A percentile compares a stretch with the other conserved stretches of the same genome.
These are phyloP conservation scores for Gopherus flavomarginatus DNA, from an alignment of 2,113 vertebrate genomes.

Conservation along the genomic window DNA sequence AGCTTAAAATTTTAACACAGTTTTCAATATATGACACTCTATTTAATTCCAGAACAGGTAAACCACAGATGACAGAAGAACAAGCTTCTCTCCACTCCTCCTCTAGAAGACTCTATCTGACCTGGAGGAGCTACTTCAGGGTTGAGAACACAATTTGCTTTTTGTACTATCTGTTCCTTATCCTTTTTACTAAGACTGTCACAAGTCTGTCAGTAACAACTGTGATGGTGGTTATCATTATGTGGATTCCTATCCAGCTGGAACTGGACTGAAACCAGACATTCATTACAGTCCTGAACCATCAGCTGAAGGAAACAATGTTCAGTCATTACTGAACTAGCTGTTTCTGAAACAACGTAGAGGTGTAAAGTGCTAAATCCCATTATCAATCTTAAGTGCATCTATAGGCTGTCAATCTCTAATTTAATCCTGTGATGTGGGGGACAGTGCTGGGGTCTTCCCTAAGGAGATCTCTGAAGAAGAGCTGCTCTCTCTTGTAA, in stretches of 20 bases:
- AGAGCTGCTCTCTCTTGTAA: not conserved
- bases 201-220: not conserved
- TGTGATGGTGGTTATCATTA: not conserved
- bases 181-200: not conserved
- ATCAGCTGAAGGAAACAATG: not conserved
- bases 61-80: not conserved
- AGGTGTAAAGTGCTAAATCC: not conserved
- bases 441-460: not conserved
- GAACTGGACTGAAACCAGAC: slow-evolving; percentile 19
- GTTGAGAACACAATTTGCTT: not conserved
- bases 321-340: not conserved
- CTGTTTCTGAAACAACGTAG: slow-evolving; percentile 6
- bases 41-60: not conserved
- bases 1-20: not conserved
- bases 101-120: not conserved
- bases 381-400: slow-evolving; percentile 2
- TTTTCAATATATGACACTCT: not conserved
- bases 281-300: not conserved
- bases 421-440: slow-evolving; percentile 9
- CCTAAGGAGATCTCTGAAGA: not conserved
- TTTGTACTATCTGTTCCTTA: not conserved
- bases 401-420: not conserved
- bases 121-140: not conserved
- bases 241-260: slow-evolving; percentile 1
- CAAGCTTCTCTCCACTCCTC: not conserved